A percentile compares a stretch with the other conserved stretches of the same genome.
These are phyloP conservation scores for Andrena hattorfiana DNA, from an alignment of 2,888 invertebrate genomes.

Conservation along the genomic window DNA sequence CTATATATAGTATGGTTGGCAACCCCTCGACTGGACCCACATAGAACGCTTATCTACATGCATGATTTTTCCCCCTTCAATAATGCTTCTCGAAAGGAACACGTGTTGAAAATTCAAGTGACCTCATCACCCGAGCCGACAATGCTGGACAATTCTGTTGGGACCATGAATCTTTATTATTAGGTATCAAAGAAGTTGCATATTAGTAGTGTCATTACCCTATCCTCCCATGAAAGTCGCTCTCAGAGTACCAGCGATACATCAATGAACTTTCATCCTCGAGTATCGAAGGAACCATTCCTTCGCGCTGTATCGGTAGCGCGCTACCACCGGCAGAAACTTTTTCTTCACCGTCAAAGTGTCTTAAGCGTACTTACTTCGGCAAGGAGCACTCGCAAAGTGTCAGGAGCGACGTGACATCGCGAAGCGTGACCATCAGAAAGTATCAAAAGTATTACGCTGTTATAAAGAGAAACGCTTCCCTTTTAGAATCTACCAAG, in stretches of 20 bases:
- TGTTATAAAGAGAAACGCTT: constrained; percentile 16
- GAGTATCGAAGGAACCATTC: background rate
- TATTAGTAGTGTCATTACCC: too few relatives aligned
- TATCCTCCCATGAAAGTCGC: background rate
- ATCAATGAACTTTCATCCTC: background rate
- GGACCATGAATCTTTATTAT: too few relatives aligned
- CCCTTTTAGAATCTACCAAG: background rate
- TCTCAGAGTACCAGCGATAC: background rate
- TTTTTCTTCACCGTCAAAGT: constrained; percentile 5
- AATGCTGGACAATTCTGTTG: too few relatives aligned
- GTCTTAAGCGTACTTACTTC: constrained; percentile 20
- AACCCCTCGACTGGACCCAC: too few relatives aligned
- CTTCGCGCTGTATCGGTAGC: background rate
- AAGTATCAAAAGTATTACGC: constrained; percentile 41
- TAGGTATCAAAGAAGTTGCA: too few relatives aligned
- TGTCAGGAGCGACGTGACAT: background rate
- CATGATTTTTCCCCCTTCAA: too few relatives aligned
- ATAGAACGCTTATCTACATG: too few relatives aligned
- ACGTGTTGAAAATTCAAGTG: too few relatives aligned
- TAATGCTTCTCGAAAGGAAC: too few relatives aligned
- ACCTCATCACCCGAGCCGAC: too few relatives aligned
- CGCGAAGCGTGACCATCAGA: background rate
- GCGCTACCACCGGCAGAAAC: constrained; percentile 8
- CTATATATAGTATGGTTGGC: too few relatives aligned
- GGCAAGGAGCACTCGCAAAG: constrained; percentile 17